A percentile compares a stretch with the other conserved stretches of the same genome.
Evolutionary conservation across 2,888 invertebrate species (phyloP).

Genomic region (Thymelicus lineola): DNA sequence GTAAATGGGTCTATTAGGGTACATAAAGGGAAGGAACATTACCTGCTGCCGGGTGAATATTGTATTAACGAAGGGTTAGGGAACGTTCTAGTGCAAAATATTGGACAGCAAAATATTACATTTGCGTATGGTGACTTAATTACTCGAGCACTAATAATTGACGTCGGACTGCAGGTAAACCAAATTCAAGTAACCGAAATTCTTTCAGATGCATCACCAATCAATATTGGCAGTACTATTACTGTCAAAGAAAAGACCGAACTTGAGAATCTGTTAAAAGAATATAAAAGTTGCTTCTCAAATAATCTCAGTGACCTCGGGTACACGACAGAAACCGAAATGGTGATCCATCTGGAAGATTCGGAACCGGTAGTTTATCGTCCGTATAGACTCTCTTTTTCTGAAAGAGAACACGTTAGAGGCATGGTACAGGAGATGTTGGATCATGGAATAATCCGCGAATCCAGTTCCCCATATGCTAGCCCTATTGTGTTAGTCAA

Average conservation of each 20-base stretch:
- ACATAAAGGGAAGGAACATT: too few relatives aligned
- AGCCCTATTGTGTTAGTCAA: neutral
- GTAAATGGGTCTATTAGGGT: slow-evolving; percentile 1
- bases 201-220: neutral
- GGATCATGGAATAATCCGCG: neutral
- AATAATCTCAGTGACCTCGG: neutral
- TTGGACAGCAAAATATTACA: neutral
- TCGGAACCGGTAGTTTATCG: neutral
- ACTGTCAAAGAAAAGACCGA: neutral
- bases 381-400: neutral
- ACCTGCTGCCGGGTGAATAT: too few relatives aligned
- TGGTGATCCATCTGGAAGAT: slow-evolving; percentile 9
- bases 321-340: neutral
- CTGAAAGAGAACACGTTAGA: neutral
- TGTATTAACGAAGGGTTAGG: too few relatives aligned
- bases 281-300: slow-evolving; percentile 4
- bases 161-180: neutral
- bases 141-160: neutral
- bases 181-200: neutral
- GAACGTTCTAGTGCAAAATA: neutral
- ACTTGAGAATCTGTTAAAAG: neutral
- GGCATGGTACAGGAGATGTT: neutral
- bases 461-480: neutral
- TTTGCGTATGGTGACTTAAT: neutral
- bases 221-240: neutral